Evolutionary conservation across 2,797 vertebrate genomes (phyloP).

Genomic region (Sciaenops ocellatus): DNA sequence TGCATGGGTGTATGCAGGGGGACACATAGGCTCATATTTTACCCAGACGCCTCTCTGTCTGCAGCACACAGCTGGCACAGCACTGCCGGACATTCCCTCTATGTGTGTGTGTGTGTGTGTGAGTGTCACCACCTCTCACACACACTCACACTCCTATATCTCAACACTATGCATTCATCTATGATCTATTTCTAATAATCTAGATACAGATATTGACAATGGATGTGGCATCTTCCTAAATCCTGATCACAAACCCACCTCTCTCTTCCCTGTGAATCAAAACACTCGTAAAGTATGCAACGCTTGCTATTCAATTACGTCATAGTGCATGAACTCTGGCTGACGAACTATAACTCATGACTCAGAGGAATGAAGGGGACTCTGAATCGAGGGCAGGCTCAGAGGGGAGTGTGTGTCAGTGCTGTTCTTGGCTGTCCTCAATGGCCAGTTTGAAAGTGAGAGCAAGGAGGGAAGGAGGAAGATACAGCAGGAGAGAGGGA

Average conservation of each 20-base stretch:
- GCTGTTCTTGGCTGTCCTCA: slow-evolving; percentile 31
- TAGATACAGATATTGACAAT: slow-evolving; percentile 25
- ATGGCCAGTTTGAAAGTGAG: slow-evolving; percentile 37
- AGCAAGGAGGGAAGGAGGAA: not conserved
- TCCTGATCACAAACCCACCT: slow-evolving; percentile 18
- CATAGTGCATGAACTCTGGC: slow-evolving; percentile 54
- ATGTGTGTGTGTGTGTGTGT: slow-evolving; percentile 30
- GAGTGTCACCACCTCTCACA: slow-evolving; percentile 19
- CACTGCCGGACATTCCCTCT: slow-evolving; percentile 74
- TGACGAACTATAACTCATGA: slow-evolving; percentile 57
- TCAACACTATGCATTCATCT: slow-evolving; percentile 36
- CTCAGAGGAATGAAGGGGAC: slow-evolving; percentile 49
- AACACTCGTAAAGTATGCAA: slow-evolving; percentile 13
- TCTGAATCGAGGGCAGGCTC: slow-evolving; percentile 50
- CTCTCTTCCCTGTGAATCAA: slow-evolving; percentile 28
- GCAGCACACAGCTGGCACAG: slow-evolving; percentile 73
- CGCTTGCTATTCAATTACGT: slow-evolving; percentile 26
- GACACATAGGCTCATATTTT: slow-evolving; percentile 80
- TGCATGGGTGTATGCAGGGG: slow-evolving; percentile 42
- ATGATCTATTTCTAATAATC: slow-evolving; percentile 36
- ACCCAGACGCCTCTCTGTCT: slow-evolving; percentile 84
- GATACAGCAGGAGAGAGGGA: not conserved
- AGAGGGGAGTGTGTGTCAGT: slow-evolving; percentile 19
- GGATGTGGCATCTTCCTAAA: slow-evolving; percentile 19
- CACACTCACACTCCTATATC: slow-evolving; percentile 10